Conservation (phyloP, 1,140 invertebrate genomes). For the Meteorus sp. region DNA sequence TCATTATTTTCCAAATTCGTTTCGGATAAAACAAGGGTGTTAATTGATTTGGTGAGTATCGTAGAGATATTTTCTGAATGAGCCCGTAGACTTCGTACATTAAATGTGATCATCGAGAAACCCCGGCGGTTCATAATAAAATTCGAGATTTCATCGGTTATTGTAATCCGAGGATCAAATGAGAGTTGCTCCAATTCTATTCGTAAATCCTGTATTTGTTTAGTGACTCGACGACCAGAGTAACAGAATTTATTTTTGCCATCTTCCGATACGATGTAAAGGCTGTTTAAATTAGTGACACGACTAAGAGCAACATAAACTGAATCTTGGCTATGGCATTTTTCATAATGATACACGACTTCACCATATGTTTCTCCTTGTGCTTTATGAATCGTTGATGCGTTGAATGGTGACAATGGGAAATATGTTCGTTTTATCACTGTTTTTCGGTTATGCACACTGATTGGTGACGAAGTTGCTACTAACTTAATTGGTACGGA, state of each 20-base stretch:
- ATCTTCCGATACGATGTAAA: slow-evolving; percentile 32
- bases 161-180: neutral
- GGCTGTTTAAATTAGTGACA: slow-evolving; percentile 39
- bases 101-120: neutral
- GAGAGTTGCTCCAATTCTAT: neutral
- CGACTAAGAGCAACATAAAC: slow-evolving; percentile 44
- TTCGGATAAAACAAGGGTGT: neutral
- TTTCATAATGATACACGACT: slow-evolving; percentile 43
- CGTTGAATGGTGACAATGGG: slow-evolving; percentile 5
- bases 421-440: slow-evolving; percentile 17
- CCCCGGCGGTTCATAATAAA: neutral
- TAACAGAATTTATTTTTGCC: slow-evolving; percentile 19
- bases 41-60: neutral
- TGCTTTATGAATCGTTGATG: slow-evolving; percentile 32
- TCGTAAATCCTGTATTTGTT: neutral
- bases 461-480: slow-evolving; percentile 6
- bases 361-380: slow-evolving; percentile 43
- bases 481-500: slow-evolving; percentile 3
- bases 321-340: slow-evolving; percentile 34
- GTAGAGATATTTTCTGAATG: neutral
- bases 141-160: neutral
- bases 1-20: neutral
- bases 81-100: neutral
- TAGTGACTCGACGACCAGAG: neutral
- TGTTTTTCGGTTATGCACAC: slow-evolving; percentile 10